Conservation (phyloP, 2,113 vertebrate genomes). For the Gobius niger region DNA sequence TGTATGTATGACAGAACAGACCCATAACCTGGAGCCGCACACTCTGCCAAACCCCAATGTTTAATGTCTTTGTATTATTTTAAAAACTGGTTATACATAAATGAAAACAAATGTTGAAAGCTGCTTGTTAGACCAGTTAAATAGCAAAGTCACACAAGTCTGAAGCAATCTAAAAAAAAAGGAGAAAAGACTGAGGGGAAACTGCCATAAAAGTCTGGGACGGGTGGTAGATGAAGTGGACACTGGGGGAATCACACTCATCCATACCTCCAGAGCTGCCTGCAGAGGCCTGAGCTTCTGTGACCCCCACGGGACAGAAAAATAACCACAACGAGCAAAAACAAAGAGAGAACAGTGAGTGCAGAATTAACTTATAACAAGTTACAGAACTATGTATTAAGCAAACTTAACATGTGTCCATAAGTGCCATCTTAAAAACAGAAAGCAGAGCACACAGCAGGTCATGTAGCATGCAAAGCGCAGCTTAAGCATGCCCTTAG, state of each 20-base stretch:
- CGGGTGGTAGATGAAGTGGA: constrained; percentile 14
- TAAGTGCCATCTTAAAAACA: constrained; percentile 28
- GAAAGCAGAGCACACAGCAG: constrained; percentile 21
- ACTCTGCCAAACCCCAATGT: background rate
- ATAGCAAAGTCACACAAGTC: background rate
- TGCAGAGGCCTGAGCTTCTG: constrained; percentile 66
- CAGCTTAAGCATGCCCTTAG: constrained; percentile 44
- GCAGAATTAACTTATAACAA: constrained; percentile 19
- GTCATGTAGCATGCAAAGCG: constrained; percentile 53
- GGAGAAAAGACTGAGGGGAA: constrained; percentile 8
- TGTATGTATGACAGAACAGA: background rate
- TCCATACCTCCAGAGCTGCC: constrained; percentile 70
- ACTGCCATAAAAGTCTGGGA: constrained; percentile 5
- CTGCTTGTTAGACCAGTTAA: background rate
- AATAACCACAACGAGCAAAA: constrained; percentile 46
- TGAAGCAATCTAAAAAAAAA: constrained; percentile 10
- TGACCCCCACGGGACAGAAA: constrained; percentile 51
- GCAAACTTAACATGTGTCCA: constrained; percentile 19
- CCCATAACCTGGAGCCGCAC: background rate
- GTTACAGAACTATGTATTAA: constrained; percentile 3
- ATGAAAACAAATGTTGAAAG: background rate
- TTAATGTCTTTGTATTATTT: background rate
- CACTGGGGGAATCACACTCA: constrained; percentile 40
- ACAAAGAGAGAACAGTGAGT: constrained; percentile 48
- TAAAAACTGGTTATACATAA: constrained; percentile 5